These are phyloP conservation scores for Drosophila anomalipes DNA, from an alignment of 2,888 invertebrate genomes.

Conservation along the genomic window DNA sequence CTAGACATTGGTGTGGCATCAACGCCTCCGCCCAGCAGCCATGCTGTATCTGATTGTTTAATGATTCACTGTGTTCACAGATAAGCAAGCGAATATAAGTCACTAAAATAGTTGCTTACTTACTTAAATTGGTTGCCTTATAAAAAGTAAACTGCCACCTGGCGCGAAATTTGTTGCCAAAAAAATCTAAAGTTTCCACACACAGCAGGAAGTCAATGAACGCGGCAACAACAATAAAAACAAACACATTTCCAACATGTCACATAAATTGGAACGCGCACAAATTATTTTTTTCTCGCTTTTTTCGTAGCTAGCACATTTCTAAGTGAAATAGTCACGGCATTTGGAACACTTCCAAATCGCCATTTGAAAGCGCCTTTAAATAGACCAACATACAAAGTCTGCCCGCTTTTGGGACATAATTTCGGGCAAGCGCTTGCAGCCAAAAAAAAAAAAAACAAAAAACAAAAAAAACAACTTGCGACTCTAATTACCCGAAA, in stretches of 20 bases:
- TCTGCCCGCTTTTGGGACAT: conserved; percentile 33
- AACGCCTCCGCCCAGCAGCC: conserved; percentile 15
- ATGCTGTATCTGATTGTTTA: neutral
- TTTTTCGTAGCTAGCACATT: conserved; percentile 52
- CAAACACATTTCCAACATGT: conserved; percentile 59
- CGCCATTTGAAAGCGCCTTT: conserved; percentile 54
- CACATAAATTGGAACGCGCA: conserved; percentile 72
- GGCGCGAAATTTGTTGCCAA: conserved; percentile 20
- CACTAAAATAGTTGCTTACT: neutral
- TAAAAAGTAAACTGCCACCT: neutral
- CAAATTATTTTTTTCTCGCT: conserved; percentile 9
- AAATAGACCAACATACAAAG: conserved; percentile 46
- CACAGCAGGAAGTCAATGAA: conserved; percentile 54
- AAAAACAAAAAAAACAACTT: conserved; percentile 6
- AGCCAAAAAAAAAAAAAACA: neutral
- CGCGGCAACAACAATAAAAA: conserved; percentile 26
- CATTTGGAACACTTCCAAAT: conserved; percentile 74
- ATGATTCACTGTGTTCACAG: conserved; percentile 10
- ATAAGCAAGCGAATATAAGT: neutral
- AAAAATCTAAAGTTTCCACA: conserved; percentile 19
- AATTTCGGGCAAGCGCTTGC: conserved; percentile 31
- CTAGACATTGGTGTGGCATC: conserved; percentile 25
- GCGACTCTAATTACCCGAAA: conserved; percentile 61
- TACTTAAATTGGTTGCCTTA: neutral
- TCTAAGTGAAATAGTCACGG: conserved; percentile 68